Conservation (phyloP, 2,888 invertebrate species). For the Scaptodrosophila latifasciaeformis region DNA sequence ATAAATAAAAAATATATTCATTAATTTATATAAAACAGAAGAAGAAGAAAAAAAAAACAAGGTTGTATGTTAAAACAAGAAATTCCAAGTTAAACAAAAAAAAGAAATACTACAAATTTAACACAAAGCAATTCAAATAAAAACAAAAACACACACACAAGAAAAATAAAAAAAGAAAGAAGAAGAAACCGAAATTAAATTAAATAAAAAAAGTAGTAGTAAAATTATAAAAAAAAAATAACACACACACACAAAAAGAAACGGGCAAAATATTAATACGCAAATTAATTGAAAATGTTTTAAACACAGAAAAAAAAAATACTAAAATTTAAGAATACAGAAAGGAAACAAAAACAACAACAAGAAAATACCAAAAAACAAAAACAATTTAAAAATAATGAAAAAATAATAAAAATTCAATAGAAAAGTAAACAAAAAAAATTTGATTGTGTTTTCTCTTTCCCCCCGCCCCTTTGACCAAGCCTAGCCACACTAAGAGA, state of each 20-base stretch:
- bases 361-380: no score
- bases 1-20: no score
- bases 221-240: slow-evolving; percentile 27
- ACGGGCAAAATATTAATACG: no score
- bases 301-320: slow-evolving; percentile 41
- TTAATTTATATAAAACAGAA: slow-evolving; percentile 8
- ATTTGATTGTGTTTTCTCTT: background rate
- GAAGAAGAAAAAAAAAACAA: slow-evolving; percentile 1
- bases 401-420: slow-evolving; percentile 27
- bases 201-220: slow-evolving; percentile 34
- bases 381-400: no score
- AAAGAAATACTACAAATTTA: slow-evolving; percentile 18
- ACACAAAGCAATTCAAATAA: slow-evolving; percentile 8
- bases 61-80: slow-evolving; percentile 37
- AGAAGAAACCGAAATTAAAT: slow-evolving; percentile 21
- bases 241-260: slow-evolving; percentile 34
- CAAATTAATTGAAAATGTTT: slow-evolving; percentile 56
- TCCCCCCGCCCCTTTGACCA: no score
- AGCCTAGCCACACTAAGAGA: no score
- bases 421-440: slow-evolving; percentile 33
- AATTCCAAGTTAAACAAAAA: slow-evolving; percentile 1
- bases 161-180: slow-evolving; percentile 20
- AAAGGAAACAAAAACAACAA: no score
- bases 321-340: slow-evolving; percentile 40
- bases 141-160: slow-evolving; percentile 12